Evolutionary conservation across 2,797 vertebrate genomes (phyloP), one percentile per base, ranked within the genome.

Genomic region (Lepilemur septentrionalis): DNA sequence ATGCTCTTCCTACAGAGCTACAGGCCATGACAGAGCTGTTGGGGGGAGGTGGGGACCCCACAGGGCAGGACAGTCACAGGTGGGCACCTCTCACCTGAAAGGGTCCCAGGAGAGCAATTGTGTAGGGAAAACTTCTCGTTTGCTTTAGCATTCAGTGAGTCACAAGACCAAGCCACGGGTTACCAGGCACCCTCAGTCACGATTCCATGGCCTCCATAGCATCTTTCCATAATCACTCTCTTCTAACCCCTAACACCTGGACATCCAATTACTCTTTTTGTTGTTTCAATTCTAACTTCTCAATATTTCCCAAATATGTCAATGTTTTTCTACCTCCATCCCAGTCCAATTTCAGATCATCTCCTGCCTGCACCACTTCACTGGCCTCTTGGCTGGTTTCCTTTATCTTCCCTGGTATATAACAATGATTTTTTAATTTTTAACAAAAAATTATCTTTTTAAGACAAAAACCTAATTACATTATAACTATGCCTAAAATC

Each of bases 251-350:
- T 1, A 41, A 25, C 15, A 63, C 43, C 6, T 55, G 11, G 25
- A 22, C n/a, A 81, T 81, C 20, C 65, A 41, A 50, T 50, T 79
- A 59, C 18, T 30, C 20, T 61, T 69, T 76, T 69, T 80, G 18
- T 79, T 67, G 35, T 61, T 95, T 32, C 43, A 32, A 59, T 92
- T 91, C 63, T 80, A 65, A 35, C 65, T 86, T 95, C 46, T 92
- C 32, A 61, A 4, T 85, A 67, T 72, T 92, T 67, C 80, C 48
- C 30, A 67, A 78, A 55, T 73, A 46, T 32, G 25, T 72, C 69
- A 18, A 10, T 11, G 3, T 63, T 83, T 94, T 25, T 94, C 69
- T 23, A 48, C 84, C n/a, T 85, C 48, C 30, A 85, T 43, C 38
- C 13, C 57, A 32, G 43, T 73, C 48, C 38, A 75, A 70, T 43